Base-by-base conservation (phyloP, 2,113 vertebrate species). In the Cranoglanis bouderius region DNA sequence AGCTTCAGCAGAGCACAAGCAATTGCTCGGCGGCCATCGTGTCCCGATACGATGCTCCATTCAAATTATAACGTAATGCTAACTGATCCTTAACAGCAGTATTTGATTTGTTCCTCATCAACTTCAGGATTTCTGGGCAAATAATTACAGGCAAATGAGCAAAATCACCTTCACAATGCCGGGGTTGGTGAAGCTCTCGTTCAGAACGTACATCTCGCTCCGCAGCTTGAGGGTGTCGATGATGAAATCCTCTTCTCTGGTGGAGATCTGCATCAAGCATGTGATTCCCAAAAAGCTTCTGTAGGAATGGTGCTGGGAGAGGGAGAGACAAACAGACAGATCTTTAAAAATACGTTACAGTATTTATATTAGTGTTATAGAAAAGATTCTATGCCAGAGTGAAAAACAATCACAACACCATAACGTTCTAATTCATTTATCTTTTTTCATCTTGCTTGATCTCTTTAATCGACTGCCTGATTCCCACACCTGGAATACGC, bases 201-300 rank as follows among this genome's bases (percentile, higher is more conserved):
- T 99, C 91, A 99, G 95, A 55, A 99, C 95, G 92, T 96, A 95
- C 96, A 99, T 92, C 92, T 99, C 96, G 0, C 96, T 94, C 40
- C 98, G 98, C n/a, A 99, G 94, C 43, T 97, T 97, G 89, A 99
- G 93, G 0, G 96, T 91, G 57, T 99, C 98, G 0, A 99, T 92
- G n/a, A 99, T 96, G 91, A 97, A 99, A 81, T 99, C 98, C 85
- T 99, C 97, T 0, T 96, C 96, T 2, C 98, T 95, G 16, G 98
- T 99, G 77, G 98, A 99, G 88, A 99, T 96, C 91, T 99, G 98
- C 97, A 99, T 97, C 90, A 99, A 95, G 88, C 96, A 99, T 0
- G 98, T 99, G 87, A 99, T 91, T 77, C 98, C 98, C 0, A 99
- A 94, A 92, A 99, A 99, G 89, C 96, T 99, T 91, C 98, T 94